Evolutionary conservation across 2,888 invertebrate species (phyloP).

Genomic region (Troides aeacus): DNA sequence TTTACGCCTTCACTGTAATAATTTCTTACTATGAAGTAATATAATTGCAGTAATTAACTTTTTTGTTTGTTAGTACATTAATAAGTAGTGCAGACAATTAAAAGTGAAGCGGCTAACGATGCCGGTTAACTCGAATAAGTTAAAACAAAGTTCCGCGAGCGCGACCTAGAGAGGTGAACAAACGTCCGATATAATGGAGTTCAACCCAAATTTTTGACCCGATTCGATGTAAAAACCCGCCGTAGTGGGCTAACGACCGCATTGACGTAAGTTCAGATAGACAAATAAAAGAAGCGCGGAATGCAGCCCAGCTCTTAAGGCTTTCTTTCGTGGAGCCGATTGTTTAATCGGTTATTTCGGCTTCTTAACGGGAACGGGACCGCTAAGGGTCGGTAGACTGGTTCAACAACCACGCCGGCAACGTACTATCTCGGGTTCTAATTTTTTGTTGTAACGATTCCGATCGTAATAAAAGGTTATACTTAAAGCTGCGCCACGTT

Average conservation of each 20-base stretch:
- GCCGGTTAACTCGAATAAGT: neutral
- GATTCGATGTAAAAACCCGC: constrained; percentile 65
- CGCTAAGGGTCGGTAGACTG: constrained; percentile 33
- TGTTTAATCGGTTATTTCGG: constrained; percentile 33
- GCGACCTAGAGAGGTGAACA: constrained; percentile 75
- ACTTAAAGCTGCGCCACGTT: constrained; percentile 8
- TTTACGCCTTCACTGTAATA: no score
- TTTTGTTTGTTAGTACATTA: neutral
- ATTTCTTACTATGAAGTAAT: no score
- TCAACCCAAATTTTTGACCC: constrained; percentile 75
- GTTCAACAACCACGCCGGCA: constrained; percentile 32
- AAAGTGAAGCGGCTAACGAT: constrained; percentile 1
- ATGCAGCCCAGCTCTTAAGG: constrained; percentile 56
- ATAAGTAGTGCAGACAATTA: neutral
- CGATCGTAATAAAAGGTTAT: constrained; percentile 15
- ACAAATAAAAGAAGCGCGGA: constrained; percentile 61
- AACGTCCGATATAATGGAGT: constrained; percentile 64
- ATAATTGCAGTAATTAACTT: no score
- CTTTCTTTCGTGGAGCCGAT: constrained; percentile 37
- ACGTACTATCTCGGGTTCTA: constrained; percentile 32
- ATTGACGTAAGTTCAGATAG: constrained; percentile 59
- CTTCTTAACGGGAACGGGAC: constrained; percentile 34
- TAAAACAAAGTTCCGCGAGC: constrained; percentile 33
- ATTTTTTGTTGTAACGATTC: constrained; percentile 29
- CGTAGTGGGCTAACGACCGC: constrained; percentile 61